Evolutionary conservation across 2,113 vertebrate genomes (phyloP), one percentile per base, ranked within the genome.

Genomic region (Sarotherodon lohbergeri): DNA sequence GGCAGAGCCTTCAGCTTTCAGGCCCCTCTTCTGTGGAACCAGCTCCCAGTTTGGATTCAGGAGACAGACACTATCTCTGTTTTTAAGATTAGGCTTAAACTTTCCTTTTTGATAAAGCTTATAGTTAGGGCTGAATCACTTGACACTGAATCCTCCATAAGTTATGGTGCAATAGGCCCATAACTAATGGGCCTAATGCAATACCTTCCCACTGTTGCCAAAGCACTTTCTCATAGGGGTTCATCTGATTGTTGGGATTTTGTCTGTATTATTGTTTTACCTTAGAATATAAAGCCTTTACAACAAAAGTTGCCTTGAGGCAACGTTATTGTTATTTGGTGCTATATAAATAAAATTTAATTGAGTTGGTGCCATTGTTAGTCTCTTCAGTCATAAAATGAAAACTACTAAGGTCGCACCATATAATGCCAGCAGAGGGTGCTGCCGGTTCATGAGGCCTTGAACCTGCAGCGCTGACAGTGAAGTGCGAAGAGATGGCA

Each of bases 401-500:
- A 11, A 29, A 17, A 78, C 7, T 39, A 43, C 16, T 16, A 8
- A 8, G 22, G 6, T 19, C 17, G 76, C 9, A 9, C 14, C 5
- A 24, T 57, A 6, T 50, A 27, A 5, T 6, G 8, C 89, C 94
- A 95, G 89, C 88, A 94, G 94, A 85, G 79, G 92, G 92, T 3
- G 91, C 86, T 94, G 87, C 66, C 36, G 83, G 34, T 82, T 55
- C 27, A 87, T 12, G 16, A 56, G 0, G 10, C 19, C 61, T 39
- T 66, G 34, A 66, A 66, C 61, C 34, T 22, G 6, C 16, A 11
- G 17, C 3, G 2, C n/a, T 79, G 43, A 76, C 39, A 56, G 55
- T 80, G 43, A 55, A 68, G 55, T 66, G 39, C 2, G 7, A 86
- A 61, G 34, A 34, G 32, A 89, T 22, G 14, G 57, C 48, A 9